Evolutionary conservation across 1,140 invertebrate species (phyloP).

Genomic region (Euschistus heros): DNA sequence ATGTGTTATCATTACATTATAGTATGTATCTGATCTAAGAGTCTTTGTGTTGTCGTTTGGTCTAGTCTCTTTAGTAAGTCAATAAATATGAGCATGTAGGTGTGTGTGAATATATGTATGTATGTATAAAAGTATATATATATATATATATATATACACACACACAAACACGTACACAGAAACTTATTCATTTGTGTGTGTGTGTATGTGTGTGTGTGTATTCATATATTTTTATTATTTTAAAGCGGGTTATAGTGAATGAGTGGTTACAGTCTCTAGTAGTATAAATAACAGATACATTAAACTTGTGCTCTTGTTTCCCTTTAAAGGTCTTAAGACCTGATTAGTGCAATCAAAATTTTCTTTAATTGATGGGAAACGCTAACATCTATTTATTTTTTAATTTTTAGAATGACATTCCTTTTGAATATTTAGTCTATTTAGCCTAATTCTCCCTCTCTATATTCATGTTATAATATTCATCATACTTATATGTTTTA

Average conservation of each 20-base stretch:
- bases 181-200: too few relatives aligned
- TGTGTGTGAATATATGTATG: too few relatives aligned
- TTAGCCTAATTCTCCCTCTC: background rate
- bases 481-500: background rate
- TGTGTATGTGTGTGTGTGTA: too few relatives aligned
- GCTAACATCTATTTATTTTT: background rate
- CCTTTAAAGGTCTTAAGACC: background rate
- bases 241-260: conserved; percentile 5
- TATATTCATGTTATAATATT: background rate
- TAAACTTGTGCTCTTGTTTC: background rate
- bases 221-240: background rate
- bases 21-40: background rate
- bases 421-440: background rate
- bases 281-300: background rate
- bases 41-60: conserved; percentile 22
- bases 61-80: conserved; percentile 21
- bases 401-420: conserved; percentile 12
- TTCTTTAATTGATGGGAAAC: conserved; percentile 13
- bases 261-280: conserved; percentile 5
- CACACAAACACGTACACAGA: too few relatives aligned
- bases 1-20: too few relatives aligned
- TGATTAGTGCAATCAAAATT: conserved; percentile 23
- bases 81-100: background rate
- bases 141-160: too few relatives aligned
- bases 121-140: too few relatives aligned